A percentile compares a stretch with the other conserved stretches of the same genome.
These are phyloP conservation scores for Bagarius yarrelli DNA, from an alignment of 2,113 vertebrate species.

Conservation along the genomic window DNA sequence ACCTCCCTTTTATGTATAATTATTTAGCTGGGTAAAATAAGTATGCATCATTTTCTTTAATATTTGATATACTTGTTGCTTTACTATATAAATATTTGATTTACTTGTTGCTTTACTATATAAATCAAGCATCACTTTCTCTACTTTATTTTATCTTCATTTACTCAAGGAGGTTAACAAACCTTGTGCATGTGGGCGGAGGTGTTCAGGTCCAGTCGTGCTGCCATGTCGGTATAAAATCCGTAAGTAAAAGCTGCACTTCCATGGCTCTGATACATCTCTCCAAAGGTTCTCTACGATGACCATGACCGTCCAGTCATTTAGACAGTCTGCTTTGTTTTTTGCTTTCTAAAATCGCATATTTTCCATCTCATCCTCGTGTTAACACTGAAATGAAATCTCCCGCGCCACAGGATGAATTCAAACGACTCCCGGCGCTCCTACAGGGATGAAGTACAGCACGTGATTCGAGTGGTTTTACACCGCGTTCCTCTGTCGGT, in stretches of 20 bases:
- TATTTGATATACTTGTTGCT: background rate
- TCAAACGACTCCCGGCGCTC: conserved; percentile 15
- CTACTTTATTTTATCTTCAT: background rate
- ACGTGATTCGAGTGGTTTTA: conserved; percentile 36
- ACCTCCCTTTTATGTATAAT: background rate
- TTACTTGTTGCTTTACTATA: background rate
- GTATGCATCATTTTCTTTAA: background rate
- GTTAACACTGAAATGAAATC: background rate
- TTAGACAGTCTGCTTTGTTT: background rate
- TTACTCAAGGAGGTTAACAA: background rate
- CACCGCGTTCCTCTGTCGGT: background rate
- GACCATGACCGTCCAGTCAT: conserved; percentile 2
- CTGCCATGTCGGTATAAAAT: conserved; percentile 11
- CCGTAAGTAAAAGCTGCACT: conserved; percentile 9
- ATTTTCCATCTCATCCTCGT: background rate
- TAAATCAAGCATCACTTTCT: background rate
- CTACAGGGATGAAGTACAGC: background rate
- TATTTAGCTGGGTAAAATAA: background rate
- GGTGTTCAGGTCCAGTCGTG: conserved; percentile 26
- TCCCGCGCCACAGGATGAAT: conserved; percentile 5
- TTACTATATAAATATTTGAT: background rate
- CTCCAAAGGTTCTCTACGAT: background rate
- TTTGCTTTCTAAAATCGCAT: background rate
- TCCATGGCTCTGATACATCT: conserved; percentile 32
- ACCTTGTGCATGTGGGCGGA: conserved; percentile 24